Percentiles rank a stretch among this genome's conserved stretches.
These are phyloP conservation scores for Stercorarius parasiticus DNA, from an alignment of 2,113 vertebrate genomes.

Conservation along the genomic window DNA sequence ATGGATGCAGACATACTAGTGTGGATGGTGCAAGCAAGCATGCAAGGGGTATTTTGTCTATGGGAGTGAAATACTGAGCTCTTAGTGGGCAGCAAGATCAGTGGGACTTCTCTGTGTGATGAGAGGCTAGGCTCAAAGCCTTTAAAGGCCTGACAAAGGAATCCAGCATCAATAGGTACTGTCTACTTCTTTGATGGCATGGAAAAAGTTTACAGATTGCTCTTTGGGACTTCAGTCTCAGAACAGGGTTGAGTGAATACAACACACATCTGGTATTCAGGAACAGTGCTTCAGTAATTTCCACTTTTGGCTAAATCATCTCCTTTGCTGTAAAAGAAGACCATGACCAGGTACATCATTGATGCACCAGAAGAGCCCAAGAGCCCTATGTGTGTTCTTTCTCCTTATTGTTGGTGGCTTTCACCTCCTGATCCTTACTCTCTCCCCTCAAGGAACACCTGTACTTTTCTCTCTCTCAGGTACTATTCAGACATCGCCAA, in stretches of 20 bases:
- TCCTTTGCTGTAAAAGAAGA: background rate
- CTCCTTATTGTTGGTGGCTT: background rate
- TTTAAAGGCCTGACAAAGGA: background rate
- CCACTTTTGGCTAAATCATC: background rate
- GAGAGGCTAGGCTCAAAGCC: background rate
- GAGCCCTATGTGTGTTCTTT: background rate
- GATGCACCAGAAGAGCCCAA: background rate
- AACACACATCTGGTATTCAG: rapidly evolving
- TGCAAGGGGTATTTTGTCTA: background rate
- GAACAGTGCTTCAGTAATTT: background rate
- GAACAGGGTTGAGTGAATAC: background rate
- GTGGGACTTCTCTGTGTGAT: background rate
- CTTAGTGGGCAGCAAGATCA: background rate
- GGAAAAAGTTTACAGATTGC: background rate
- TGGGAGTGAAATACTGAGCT: background rate
- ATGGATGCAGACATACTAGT: background rate
- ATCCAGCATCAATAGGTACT: background rate
- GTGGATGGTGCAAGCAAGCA: background rate
- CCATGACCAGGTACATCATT: background rate
- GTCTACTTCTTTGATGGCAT: background rate
- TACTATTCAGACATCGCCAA: constrained; percentile 98
- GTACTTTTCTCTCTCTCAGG: constrained; percentile 64
- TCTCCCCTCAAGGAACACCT: background rate
- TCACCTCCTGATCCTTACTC: background rate
- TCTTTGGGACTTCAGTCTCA: background rate